Percentiles rank a stretch among this genome's conserved stretches.
phyloP scores from a whole-genome alignment of 2,888 invertebrate genomes.

The Drosophila atroscutellata region DNA sequence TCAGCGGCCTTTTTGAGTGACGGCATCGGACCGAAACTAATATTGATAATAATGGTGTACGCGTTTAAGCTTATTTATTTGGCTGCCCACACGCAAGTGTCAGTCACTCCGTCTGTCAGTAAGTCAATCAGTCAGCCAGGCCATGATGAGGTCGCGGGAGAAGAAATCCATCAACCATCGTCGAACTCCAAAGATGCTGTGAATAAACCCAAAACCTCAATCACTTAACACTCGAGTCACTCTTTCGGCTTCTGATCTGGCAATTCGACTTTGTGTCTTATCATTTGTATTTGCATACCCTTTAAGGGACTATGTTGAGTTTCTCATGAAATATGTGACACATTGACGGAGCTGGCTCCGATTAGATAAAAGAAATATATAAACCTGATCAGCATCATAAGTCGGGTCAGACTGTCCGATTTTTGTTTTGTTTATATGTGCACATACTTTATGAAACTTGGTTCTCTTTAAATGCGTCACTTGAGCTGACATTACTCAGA shows the following conservation, averaged over 20 bases:
- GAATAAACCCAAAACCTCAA: neutral
- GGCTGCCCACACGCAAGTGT: slow-evolving; percentile 38
- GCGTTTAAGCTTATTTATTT: slow-evolving; percentile 51
- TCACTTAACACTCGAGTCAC: neutral
- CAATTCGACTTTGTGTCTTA: neutral
- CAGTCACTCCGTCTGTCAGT: neutral
- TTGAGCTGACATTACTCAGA: neutral
- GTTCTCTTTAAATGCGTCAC: neutral
- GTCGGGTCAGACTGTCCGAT: neutral
- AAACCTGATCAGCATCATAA: neutral
- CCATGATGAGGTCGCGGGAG: slow-evolving; percentile 10
- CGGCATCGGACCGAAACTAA: slow-evolving; percentile 43
- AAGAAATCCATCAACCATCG: slow-evolving; percentile 31
- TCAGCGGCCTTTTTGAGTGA: slow-evolving; percentile 54
- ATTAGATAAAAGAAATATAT: too few relatives aligned
- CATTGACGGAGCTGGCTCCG: neutral
- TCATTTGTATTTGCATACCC: neutral
- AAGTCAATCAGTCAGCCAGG: slow-evolving; percentile 1
- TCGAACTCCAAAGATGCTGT: neutral
- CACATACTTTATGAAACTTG: neutral
- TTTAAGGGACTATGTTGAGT: neutral
- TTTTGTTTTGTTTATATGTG: neutral
- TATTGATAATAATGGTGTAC: slow-evolving; percentile 70
- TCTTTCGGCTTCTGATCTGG: slow-evolving; percentile 1
- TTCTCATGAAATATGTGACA: neutral